Base-by-base conservation (phyloP, 53 echinoderm and acorn worm species). In the Temnopleurus reevesii region DNA sequence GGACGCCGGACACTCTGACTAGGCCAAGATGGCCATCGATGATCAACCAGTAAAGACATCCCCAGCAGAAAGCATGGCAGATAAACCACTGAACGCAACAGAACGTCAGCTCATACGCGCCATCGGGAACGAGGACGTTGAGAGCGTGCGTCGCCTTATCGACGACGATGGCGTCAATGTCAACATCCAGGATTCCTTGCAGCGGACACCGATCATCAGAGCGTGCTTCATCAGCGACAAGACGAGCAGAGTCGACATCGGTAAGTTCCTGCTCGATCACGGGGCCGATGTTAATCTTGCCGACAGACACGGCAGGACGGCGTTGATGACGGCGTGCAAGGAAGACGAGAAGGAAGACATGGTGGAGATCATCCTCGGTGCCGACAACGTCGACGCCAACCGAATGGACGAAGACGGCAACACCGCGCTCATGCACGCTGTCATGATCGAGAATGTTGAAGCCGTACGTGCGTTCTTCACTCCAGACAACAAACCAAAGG, bases 351-450 rank as follows among this genome's bases (percentile, higher is more conserved):
- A 90, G 46, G 85, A 92, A 1, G 92, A 93, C 53, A 89, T 94
- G 46, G 89, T 94, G 38, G 59, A 90, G 45, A 46, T 92, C 34
- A 28, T 99, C 12, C 25, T 96, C 38, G 51, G 83, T 45, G 76
- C 77, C 10, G 31, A 76, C 18, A 84, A 91, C 9, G 89, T 92
- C 6, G 96, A 99, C 36, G 92, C 91, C 0, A 99, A 99, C 77
- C 26, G 91, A 24, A 91, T 90, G 47, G 99, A 99, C 53, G 96
- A 96, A 45, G 81, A 92, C 29, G 99, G 99, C 4, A 91, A 96
- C 84, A 94, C 96, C 28, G 94, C 96, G 1, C 81, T 99, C 45
- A 93, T 99, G 81, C 96, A 99, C 53, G 96, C 99, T 25, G 92
- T 99, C 33, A 84, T 93, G 66, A 81, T 86, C 5, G 99, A 95